phyloP scores from a whole-genome alignment of 2,113 vertebrate genomes.

The Desmodus rotundus region DNA sequence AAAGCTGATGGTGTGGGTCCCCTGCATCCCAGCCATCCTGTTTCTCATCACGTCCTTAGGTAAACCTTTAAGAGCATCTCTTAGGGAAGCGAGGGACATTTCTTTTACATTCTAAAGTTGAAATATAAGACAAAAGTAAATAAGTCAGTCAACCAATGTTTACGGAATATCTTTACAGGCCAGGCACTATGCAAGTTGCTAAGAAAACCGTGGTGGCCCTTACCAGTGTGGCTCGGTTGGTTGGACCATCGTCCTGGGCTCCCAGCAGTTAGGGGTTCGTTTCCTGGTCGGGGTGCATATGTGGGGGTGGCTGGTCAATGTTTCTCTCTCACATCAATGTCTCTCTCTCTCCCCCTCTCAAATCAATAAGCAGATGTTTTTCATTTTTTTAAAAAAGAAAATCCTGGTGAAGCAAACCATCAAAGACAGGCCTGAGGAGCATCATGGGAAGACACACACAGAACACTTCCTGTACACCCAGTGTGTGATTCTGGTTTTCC shows the following conservation, averaged over 20 bases:
- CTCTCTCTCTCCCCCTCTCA: too few relatives aligned
- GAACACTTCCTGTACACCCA: too few relatives aligned
- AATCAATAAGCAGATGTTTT: too few relatives aligned
- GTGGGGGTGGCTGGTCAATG: too few relatives aligned
- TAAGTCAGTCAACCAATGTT: not conserved
- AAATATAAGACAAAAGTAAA: not conserved
- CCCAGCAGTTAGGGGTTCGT: too few relatives aligned
- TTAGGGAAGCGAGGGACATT: not conserved
- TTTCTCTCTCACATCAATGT: too few relatives aligned
- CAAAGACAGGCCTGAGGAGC: not conserved
- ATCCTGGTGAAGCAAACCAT: not conserved
- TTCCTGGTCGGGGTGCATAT: too few relatives aligned
- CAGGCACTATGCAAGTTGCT: not conserved
- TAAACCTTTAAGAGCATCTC: not conserved
- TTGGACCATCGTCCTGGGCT: too few relatives aligned
- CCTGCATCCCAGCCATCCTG: not conserved
- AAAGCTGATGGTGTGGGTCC: not conserved
- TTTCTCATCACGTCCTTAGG: not conserved
- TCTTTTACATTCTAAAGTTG: not conserved
- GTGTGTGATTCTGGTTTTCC: not conserved
- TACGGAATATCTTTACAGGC: not conserved
- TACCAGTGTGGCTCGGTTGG: too few relatives aligned
- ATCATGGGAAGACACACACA: rapidly evolving
- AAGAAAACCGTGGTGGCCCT: not conserved
- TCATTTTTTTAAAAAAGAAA: too few relatives aligned